A percentile compares a stretch with the other conserved stretches of the same genome.
These are phyloP conservation scores for Sesamia inferens DNA, from an alignment of 2,888 invertebrate genomes.

Conservation along the genomic window DNA sequence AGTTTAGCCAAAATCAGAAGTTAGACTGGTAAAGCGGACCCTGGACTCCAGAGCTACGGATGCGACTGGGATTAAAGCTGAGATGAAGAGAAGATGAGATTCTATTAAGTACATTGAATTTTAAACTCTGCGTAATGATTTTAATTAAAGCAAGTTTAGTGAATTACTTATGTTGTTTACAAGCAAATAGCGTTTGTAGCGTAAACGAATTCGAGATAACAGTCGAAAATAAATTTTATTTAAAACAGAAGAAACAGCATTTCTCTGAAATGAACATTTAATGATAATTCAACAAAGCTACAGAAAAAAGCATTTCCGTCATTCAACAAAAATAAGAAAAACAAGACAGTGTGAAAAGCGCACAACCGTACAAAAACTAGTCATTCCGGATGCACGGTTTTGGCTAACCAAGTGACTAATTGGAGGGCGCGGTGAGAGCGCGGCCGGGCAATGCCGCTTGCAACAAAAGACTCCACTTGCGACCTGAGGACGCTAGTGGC, in stretches of 20 bases:
- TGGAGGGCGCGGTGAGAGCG: slow-evolving; percentile 67
- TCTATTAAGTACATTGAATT: background rate
- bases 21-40: too few species aligned
- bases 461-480: slow-evolving; percentile 50
- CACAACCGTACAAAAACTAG: slow-evolving; percentile 51
- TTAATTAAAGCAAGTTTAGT: background rate
- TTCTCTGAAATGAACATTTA: background rate
- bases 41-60: too few species aligned
- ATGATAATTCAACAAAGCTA: slow-evolving; percentile 1
- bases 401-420: slow-evolving; percentile 76
- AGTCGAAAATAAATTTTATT: background rate
- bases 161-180: background rate
- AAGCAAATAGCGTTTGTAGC: background rate
- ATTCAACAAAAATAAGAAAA: slow-evolving; percentile 7
- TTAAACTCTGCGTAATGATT: background rate
- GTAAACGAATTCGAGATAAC: background rate
- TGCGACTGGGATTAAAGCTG: too few species aligned
- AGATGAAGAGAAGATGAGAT: too few species aligned
- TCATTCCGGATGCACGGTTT: slow-evolving; percentile 55
- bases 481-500: slow-evolving; percentile 33
- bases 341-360: slow-evolving; percentile 41
- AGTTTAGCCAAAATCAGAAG: too few species aligned
- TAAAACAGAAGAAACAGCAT: background rate
- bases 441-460: slow-evolving; percentile 46
- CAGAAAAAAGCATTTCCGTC: background rate